These are phyloP conservation scores for Aeoliscus strigatus DNA, from an alignment of 2,797 vertebrate genomes.

Conservation along the genomic window DNA sequence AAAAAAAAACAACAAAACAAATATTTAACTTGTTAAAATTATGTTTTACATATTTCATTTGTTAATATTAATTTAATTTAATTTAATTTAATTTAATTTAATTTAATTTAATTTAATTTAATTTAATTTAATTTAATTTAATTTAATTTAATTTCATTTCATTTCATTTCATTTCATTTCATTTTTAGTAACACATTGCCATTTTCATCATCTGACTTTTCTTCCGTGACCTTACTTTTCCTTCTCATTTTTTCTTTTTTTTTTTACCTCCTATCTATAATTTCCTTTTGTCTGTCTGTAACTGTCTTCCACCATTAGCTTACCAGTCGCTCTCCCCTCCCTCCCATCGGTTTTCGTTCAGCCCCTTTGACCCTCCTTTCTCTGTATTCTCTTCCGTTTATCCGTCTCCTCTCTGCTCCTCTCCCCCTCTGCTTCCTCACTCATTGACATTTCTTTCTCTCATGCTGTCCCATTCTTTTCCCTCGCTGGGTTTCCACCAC, in stretches of 20 bases:
- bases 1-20: no score
- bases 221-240: slow-evolving; percentile 24
- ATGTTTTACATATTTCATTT: no score
- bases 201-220: slow-evolving; percentile 10
- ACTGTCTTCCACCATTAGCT: slow-evolving; percentile 54
- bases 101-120: no score
- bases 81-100: no score
- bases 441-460: slow-evolving; percentile 41
- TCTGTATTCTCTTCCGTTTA: slow-evolving; percentile 9
- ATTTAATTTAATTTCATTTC: no score
- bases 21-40: no score
- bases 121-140: no score
- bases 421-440: slow-evolving; percentile 21
- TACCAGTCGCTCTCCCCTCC: slow-evolving; percentile 31
- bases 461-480: slow-evolving; percentile 21
- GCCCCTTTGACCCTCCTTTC: slow-evolving; percentile 33
- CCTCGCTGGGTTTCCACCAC: slow-evolving; percentile 25
- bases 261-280: slow-evolving; percentile 44
- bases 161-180: no score
- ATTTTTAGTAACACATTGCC: no score
- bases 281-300: slow-evolving; percentile 47
- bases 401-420: slow-evolving; percentile 15
- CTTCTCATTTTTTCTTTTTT: slow-evolving; percentile 23
- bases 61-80: no score
- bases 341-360: slow-evolving; percentile 36